These are phyloP conservation scores for Drosophila seguyi DNA, from an alignment of 1,140 invertebrate genomes.

Conservation along the genomic window DNA sequence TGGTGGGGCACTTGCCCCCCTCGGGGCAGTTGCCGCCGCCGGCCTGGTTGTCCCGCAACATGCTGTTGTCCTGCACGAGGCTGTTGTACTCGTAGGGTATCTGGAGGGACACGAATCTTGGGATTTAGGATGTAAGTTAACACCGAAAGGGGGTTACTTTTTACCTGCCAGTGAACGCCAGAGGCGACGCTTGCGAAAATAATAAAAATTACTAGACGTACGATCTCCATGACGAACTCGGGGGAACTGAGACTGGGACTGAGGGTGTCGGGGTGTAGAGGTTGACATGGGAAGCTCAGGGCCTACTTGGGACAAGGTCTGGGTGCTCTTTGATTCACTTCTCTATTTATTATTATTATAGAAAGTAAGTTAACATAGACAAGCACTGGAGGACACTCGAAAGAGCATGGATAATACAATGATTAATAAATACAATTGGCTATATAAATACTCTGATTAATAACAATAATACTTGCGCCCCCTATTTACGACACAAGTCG, in stretches of 20 bases:
- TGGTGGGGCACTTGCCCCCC: neutral
- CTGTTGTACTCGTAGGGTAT: neutral
- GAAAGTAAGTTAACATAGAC: neutral
- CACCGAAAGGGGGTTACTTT: too few species aligned
- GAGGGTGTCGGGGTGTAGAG: too few species aligned
- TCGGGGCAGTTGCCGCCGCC: neutral
- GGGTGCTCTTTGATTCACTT: neutral
- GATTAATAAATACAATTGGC: slow-evolving; percentile 4
- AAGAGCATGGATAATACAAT: neutral
- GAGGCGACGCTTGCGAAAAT: neutral
- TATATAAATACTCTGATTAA: slow-evolving; percentile 5
- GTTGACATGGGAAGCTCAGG: too few species aligned
- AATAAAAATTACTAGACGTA: neutral
- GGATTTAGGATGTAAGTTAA: too few species aligned
- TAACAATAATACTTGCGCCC: neutral
- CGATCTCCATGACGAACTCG: neutral
- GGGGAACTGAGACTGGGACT: neutral
- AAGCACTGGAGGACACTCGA: neutral
- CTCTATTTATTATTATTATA: neutral
- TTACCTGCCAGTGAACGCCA: neutral
- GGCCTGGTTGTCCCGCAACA: neutral
- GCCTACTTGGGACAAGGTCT: too few species aligned
- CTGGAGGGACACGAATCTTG: too few species aligned
- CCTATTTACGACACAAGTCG: slow-evolving; percentile 67
- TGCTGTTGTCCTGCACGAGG: neutral